Conservation (phyloP, 2,888 invertebrate species). For the Acleris literana region DNA sequence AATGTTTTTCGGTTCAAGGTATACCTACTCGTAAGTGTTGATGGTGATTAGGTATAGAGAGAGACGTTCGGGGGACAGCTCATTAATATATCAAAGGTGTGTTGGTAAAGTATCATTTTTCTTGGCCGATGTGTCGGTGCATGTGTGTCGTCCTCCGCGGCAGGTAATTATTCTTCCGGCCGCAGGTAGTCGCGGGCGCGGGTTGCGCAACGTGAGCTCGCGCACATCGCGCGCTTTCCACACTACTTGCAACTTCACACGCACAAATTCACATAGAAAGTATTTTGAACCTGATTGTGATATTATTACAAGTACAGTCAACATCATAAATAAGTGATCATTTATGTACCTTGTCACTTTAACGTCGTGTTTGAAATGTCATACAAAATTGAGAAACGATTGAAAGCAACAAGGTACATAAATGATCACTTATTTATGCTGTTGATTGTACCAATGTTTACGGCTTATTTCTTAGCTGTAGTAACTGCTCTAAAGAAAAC, state of each 20-base stretch:
- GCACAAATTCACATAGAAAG: conserved; percentile 39
- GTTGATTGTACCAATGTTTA: conserved; percentile 23
- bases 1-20: conserved; percentile 17
- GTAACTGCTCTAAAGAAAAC: no score
- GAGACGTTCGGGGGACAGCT: conserved; percentile 41
- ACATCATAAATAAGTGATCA: no score
- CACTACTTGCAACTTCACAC: conserved; percentile 30
- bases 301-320: conserved; percentile 14
- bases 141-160: conserved; percentile 42
- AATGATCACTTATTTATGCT: no score
- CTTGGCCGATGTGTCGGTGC: conserved; percentile 41
- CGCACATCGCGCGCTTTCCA: conserved; percentile 38
- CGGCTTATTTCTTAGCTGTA: conserved; percentile 1
- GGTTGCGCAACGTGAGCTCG: conserved; percentile 41
- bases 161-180: conserved; percentile 45
- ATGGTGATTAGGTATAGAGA: conserved; percentile 27
- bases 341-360: no score
- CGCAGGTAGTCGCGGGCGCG: conserved; percentile 38
- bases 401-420: no score
- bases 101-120: conserved; percentile 46
- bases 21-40: background rate
- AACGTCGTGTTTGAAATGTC: no score
- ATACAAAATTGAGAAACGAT: no score
- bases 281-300: conserved; percentile 36
- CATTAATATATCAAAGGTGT: conserved; percentile 49